Evolutionary conservation across 2,888 invertebrate genomes (phyloP).

Genomic region (Caenorhabditis sp.): DNA sequence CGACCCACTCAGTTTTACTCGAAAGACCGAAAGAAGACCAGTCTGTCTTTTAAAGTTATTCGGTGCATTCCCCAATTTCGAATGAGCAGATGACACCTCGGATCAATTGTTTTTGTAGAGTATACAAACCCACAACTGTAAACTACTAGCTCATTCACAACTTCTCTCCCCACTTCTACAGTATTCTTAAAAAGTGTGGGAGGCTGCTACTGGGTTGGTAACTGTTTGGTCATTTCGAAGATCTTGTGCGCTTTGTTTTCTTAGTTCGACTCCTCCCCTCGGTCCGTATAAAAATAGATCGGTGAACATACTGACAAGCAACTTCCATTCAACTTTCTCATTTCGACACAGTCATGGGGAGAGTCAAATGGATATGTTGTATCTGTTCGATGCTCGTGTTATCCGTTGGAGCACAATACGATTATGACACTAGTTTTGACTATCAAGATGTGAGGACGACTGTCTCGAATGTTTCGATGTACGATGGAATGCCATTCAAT

Average conservation of each 20-base stretch:
- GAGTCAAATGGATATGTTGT: constrained; percentile 12
- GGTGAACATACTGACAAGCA: constrained; percentile 32
- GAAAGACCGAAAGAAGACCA: constrained; percentile 12
- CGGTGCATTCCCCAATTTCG: neutral
- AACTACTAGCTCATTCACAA: neutral
- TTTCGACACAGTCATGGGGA: constrained; percentile 9
- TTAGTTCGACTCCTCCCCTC: constrained; percentile 34
- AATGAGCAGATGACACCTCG: constrained; percentile 27
- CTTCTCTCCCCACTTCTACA: neutral
- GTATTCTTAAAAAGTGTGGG: neutral
- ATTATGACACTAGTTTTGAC: constrained; percentile 1
- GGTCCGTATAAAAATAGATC: constrained; percentile 35
- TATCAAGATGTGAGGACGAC: neutral
- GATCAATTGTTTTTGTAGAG: constrained; percentile 1
- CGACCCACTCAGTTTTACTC: constrained; percentile 7
- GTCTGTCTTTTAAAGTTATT: neutral
- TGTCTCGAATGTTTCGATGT: constrained; percentile 21
- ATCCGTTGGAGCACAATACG: constrained; percentile 2
- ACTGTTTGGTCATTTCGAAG: constrained; percentile 43
- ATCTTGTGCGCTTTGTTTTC: constrained; percentile 14
- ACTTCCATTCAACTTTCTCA: constrained; percentile 2
- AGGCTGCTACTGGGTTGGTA: constrained; percentile 12
- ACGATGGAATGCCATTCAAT: constrained; percentile 51
- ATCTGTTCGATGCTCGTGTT: neutral
- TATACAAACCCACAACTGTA: neutral